Evolutionary conservation across 2,888 invertebrate genomes (phyloP).

Genomic region (Oscheius sp.): DNA sequence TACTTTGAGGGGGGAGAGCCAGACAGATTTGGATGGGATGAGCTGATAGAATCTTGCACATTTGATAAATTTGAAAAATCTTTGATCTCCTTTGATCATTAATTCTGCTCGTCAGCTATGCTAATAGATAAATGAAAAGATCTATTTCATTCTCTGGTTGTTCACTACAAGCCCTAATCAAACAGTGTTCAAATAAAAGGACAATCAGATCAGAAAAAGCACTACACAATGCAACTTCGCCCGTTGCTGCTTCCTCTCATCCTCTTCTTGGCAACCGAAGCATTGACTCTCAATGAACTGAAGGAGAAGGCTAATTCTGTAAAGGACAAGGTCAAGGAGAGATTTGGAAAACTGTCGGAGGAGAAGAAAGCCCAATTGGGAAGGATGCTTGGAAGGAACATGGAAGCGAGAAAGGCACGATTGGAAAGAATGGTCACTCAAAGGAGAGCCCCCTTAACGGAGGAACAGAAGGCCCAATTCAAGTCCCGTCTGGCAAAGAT

Average conservation of each 20-base stretch:
- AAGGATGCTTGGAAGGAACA: background rate
- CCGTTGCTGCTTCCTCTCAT: conserved; percentile 10
- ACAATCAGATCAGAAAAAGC: too few species aligned
- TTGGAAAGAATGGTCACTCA: background rate
- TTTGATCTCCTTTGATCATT: too few species aligned
- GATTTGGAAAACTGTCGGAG: background rate
- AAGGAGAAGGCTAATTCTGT: background rate
- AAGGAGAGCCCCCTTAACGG: background rate
- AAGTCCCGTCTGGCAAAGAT: background rate
- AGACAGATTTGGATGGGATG: background rate
- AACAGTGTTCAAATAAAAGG: too few species aligned
- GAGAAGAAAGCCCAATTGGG: conserved; percentile 1
- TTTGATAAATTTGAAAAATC: too few species aligned
- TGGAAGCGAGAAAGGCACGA: conserved; percentile 15
- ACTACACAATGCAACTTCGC: conserved; percentile 17
- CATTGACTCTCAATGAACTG: background rate
- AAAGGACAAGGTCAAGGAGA: background rate
- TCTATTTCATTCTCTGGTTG: too few species aligned
- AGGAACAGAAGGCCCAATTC: background rate
- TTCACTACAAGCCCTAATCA: too few species aligned
- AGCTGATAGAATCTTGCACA: too few species aligned
- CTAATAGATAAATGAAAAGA: too few species aligned
- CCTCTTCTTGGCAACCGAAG: background rate
- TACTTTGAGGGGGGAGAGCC: background rate
- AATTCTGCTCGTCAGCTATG: too few species aligned